Evolutionary conservation across 2,888 invertebrate genomes (phyloP).

Genomic region (Lysandra coridon): DNA sequence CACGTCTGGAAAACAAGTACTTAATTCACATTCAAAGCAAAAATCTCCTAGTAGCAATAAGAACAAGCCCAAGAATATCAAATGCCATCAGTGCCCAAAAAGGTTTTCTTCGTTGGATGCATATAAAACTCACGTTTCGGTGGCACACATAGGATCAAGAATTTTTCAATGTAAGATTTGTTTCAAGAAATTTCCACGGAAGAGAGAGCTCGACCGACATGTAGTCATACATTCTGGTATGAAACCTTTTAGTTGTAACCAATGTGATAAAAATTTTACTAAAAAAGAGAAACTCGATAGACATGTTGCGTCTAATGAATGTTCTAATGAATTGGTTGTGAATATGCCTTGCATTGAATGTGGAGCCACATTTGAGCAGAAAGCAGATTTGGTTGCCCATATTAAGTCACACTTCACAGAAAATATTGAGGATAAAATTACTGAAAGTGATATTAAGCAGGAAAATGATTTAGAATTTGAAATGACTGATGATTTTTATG

Average conservation of each 20-base stretch:
- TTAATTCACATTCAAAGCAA: constrained; percentile 61
- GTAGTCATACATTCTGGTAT: constrained; percentile 83
- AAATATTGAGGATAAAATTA: constrained; percentile 68
- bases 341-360: constrained; percentile 83
- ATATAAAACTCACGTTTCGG: constrained; percentile 76
- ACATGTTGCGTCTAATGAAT: constrained; percentile 84
- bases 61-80: constrained; percentile 74
- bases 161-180: constrained; percentile 84
- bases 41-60: constrained; percentile 56
- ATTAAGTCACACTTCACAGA: constrained; percentile 80
- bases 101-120: constrained; percentile 75
- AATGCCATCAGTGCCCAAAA: constrained; percentile 77
- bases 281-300: constrained; percentile 85
- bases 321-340: constrained; percentile 64
- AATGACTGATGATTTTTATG: constrained; percentile 67
- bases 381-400: constrained; percentile 80
- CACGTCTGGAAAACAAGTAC: constrained; percentile 53
- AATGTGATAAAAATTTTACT: constrained; percentile 84
- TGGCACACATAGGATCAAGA: constrained; percentile 77
- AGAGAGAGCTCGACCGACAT: constrained; percentile 86
- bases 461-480: constrained; percentile 64
- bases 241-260: constrained; percentile 84
- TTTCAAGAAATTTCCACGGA: constrained; percentile 84
- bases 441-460: constrained; percentile 63
- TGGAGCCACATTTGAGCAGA: constrained; percentile 80